Evolutionary conservation across 2,888 invertebrate genomes (phyloP).

Genomic region (Chymomyza amoena): DNA sequence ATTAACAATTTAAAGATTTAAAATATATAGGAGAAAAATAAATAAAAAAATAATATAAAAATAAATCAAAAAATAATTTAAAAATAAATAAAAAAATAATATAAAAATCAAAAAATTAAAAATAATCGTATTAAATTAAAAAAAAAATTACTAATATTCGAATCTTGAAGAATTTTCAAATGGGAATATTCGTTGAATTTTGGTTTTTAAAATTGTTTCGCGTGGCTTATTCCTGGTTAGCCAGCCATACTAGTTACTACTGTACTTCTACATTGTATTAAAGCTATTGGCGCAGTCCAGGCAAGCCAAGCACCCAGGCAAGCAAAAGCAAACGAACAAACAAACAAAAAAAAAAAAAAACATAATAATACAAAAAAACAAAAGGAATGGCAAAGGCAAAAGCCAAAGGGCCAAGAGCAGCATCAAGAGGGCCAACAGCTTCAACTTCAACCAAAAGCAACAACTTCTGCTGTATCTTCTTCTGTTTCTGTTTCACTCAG

Average conservation of each 20-base stretch:
- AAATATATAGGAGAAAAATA: too few relatives aligned
- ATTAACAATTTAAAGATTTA: too few relatives aligned
- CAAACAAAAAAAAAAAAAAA: neutral
- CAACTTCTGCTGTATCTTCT: neutral
- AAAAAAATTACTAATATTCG: too few relatives aligned
- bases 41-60: too few relatives aligned
- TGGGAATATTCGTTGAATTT: too few relatives aligned
- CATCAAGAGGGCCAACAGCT: neutral
- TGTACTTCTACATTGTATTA: neutral
- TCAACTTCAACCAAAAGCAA: neutral
- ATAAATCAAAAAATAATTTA: too few relatives aligned
- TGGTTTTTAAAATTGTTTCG: too few relatives aligned
- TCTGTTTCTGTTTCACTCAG: neutral
- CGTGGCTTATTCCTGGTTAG: neutral
- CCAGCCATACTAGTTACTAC: neutral
- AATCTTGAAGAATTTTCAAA: too few relatives aligned
- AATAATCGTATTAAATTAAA: too few relatives aligned
- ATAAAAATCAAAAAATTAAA: too few relatives aligned
- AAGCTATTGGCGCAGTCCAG: neutral
- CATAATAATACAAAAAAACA: neutral
- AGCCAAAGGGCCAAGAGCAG: conserved; percentile 13
- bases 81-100: too few relatives aligned
- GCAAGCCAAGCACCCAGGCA: neutral
- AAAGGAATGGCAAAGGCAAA: neutral
- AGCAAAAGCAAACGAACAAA: neutral